These are phyloP conservation scores for Drosophila niveifrons DNA, from an alignment of 2,888 invertebrate genomes.

Conservation along the genomic window DNA sequence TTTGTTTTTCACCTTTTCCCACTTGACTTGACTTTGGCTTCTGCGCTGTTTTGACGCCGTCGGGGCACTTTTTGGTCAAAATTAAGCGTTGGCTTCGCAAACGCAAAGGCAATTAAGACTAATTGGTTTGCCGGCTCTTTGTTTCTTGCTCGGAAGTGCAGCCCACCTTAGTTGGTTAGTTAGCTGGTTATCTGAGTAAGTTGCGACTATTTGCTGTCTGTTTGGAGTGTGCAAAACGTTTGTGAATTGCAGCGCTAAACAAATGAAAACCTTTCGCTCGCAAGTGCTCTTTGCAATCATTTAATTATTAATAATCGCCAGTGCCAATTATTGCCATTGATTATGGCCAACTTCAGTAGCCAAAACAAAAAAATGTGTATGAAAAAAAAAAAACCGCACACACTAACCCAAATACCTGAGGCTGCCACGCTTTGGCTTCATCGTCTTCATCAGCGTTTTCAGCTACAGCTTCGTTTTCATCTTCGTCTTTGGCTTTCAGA, in stretches of 20 bases:
- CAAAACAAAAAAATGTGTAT: constrained; percentile 4
- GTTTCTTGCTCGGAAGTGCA: constrained; percentile 53
- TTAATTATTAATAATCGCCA: constrained; percentile 27
- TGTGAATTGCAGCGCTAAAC: constrained; percentile 8
- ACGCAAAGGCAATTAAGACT: constrained; percentile 68
- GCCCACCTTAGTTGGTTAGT: constrained; percentile 49
- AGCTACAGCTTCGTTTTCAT: constrained; percentile 8
- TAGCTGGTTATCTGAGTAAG: neutral
- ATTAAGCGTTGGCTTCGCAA: constrained; percentile 53
- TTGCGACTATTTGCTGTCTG: neutral
- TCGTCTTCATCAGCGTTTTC: constrained; percentile 13
- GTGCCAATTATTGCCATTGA: constrained; percentile 23
- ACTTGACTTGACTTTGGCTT: constrained; percentile 8
- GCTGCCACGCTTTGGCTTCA: constrained; percentile 19
- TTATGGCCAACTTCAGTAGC: constrained; percentile 33
- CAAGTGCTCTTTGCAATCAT: constrained; percentile 6
- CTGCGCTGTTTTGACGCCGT: constrained; percentile 32
- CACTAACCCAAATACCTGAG: constrained; percentile 71
- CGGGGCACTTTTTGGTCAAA: constrained; percentile 42
- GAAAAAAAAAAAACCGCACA: constrained; percentile 22
- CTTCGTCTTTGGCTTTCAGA: constrained; percentile 1
- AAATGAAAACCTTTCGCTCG: constrained; percentile 25
- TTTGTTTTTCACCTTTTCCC: constrained; percentile 25
- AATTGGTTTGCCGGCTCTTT: constrained; percentile 61
- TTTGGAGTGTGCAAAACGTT: constrained; percentile 25